Conservation (phyloP, 2,888 invertebrate species). For the Tenthredo mesomela region DNA sequence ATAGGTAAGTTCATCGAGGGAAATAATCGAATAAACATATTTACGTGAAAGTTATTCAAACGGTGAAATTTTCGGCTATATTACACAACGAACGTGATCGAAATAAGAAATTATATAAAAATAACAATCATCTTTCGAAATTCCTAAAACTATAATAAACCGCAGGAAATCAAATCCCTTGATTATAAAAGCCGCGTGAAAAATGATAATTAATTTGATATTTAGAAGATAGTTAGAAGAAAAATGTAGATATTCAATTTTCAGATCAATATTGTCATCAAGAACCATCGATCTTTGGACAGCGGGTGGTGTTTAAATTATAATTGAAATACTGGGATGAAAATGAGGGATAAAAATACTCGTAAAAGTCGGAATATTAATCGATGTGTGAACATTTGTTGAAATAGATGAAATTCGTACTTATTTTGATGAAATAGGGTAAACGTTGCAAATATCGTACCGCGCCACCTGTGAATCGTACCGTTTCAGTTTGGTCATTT, state of each 20-base stretch:
- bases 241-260: neutral
- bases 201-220: neutral
- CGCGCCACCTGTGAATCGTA: too few relatives aligned
- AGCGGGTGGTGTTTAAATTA: neutral
- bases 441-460: too few relatives aligned
- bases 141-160: neutral
- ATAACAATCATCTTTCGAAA: neutral
- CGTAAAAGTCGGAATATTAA: neutral
- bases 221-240: neutral
- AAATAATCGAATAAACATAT: neutral
- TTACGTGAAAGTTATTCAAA: neutral
- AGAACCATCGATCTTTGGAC: neutral
- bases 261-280: neutral
- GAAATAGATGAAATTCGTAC: neutral
- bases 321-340: neutral
- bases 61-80: neutral
- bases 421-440: neutral
- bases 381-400: neutral
- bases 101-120: neutral
- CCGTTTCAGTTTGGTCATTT: too few relatives aligned
- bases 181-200: neutral
- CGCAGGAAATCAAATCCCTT: neutral
- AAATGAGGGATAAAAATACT: slow-evolving; percentile 17
- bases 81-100: neutral
- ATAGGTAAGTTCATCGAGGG: neutral